These are phyloP conservation scores for Nemotelus pantherinus DNA, from an alignment of 2,888 invertebrate species.

Conservation along the genomic window DNA sequence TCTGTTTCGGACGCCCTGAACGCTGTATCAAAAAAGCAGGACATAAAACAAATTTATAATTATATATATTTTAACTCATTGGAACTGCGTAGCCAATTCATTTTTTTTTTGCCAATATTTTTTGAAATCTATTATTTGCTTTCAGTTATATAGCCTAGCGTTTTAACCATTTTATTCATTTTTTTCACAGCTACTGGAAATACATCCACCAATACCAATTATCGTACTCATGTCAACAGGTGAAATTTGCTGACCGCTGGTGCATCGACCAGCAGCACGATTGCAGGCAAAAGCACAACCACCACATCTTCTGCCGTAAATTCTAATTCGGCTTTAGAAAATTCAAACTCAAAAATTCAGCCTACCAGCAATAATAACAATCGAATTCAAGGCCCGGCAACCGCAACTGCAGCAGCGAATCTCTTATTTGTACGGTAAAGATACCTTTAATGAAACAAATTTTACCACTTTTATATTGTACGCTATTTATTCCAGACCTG, in stretches of 20 bases:
- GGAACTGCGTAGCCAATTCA: too few relatives aligned
- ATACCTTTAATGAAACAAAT: background rate
- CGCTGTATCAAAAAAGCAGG: too few relatives aligned
- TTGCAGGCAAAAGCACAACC: constrained; percentile 50
- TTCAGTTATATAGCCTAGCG: too few relatives aligned
- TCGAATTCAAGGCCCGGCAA: constrained; percentile 58
- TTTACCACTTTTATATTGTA: background rate
- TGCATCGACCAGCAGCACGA: constrained; percentile 52
- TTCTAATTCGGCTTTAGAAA: constrained; percentile 51
- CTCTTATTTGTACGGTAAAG: constrained; percentile 63
- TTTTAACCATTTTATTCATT: too few relatives aligned
- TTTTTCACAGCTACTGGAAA: constrained; percentile 53
- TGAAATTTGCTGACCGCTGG: constrained; percentile 61
- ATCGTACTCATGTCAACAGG: constrained; percentile 64
- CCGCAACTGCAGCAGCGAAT: constrained; percentile 52
- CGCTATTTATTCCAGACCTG: constrained; percentile 55
- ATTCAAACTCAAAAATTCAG: constrained; percentile 47
- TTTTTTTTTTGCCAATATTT: too few relatives aligned
- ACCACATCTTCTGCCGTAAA: constrained; percentile 45
- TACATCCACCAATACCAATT: constrained; percentile 58
- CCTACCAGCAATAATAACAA: constrained; percentile 53
- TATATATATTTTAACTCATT: too few relatives aligned
- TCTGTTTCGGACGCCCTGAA: too few relatives aligned
- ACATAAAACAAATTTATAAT: too few relatives aligned
- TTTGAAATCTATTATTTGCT: too few relatives aligned